Evolutionary conservation across 2,113 vertebrate genomes (phyloP), one percentile per base, ranked within the genome.

Genomic region (Cranoglanis bouderius): DNA sequence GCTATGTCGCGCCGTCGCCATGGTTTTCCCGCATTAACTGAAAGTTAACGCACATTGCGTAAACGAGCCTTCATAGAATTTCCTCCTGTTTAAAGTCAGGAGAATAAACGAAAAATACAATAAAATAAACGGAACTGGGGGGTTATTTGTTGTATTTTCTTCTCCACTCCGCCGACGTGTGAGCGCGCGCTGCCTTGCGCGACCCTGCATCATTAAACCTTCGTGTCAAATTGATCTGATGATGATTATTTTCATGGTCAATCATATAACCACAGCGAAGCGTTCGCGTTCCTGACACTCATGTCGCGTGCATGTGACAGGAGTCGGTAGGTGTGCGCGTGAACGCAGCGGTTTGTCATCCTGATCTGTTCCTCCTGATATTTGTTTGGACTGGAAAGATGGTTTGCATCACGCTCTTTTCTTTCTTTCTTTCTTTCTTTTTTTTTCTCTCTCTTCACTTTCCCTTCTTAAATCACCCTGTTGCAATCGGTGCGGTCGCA

Each of bases 401-500:
- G 6, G 43, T 63, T 59, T 72, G 49, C 53, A 63, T 55, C 14
- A 90, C 78, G 35, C 65, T 84, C 14, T 16, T 84, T 46, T 55
- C 35, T 51, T 55, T 87, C 29, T 43, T 32, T n/a, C 70, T 0
- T 24, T 2, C 19, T 3, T 19, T 13, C 43, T 2, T 6, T 35
- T 8, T 13, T 4, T n/a, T 10, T 61, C 84, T 61, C 89, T 21
- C 14, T 63, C 70, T 13, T 5, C 43, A 70, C 84, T 85, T 49
- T 85, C 6, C 57, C 21, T 14, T 26, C 55, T 87, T 86, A 91
- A 92, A 92, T 92, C 92, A 92, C 90, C 92, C 93, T 94, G 94
- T 95, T 95, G 95, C 95, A 93, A 93, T 92, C 92, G 88, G 61
- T 92, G 86, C 91, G 93, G 89, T 92, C 88, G 81, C 87, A 80